Base-by-base conservation (phyloP, 2,797 vertebrate genomes). In the Tangara arthus region DNA sequence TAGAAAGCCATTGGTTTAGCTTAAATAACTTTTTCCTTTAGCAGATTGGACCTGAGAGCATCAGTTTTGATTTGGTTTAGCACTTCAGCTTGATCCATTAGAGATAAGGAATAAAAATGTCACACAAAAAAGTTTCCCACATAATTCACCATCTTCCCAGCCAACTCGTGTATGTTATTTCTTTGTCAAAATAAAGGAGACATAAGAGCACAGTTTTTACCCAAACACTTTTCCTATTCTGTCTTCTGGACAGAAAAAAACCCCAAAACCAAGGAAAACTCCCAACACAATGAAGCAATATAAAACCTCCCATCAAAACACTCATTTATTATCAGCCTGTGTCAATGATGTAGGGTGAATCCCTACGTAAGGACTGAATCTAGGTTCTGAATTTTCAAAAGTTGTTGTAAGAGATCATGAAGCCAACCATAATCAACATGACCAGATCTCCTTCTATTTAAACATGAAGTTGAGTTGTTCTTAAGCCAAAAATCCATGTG, bases 81-180 rank as follows among this genome's bases (percentile, higher is more conserved):
- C 8, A 13, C 37, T 92, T 88, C 73, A 71, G 32, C 59, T 72
- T 79, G 80, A 84, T 21, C 21, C 34, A 39, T 37, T 28, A 60
- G 35, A 56, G 23, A 82, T 76, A 84, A 82, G 59, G 28, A 83
- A 35, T 68, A 55, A 69, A 83, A 90, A 68, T n/a, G 15, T 53
- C n/a, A 32, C 46, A 60, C 15, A 28, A 37, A 91, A 91, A 86
- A 20, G 4, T 26, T 65, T 69, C 32, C 14, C 3, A 14, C 2
- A 13, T 55, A 90, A 52, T 65, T 77, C 56, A 41, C 23, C 14
- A 9, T 44, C 20, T 72, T 84, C 28, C 59, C 46, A 66, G 19
- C 6, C 37, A 89, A 44, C 5, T 60, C 0, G 0, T 15, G 2
- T 46, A 9, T 6, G 16, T 47, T 71, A 79, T 60, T 77, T 82